Evolutionary conservation across 2,113 vertebrate species (phyloP), one percentile per base, ranked within the genome.

Genomic region (Strigops habroptila): DNA sequence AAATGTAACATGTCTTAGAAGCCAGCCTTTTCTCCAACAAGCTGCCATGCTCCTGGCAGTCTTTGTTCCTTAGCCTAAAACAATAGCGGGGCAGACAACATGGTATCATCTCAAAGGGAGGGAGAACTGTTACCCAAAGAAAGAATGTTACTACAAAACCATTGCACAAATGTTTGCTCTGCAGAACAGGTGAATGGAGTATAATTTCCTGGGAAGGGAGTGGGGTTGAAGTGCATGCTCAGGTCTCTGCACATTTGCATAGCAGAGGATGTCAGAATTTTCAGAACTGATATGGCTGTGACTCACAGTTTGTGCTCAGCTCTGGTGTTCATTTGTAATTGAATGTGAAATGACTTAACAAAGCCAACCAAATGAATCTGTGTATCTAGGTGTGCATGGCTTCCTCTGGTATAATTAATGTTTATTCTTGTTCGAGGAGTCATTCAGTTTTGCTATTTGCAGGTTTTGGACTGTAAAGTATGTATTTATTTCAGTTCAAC

Each of bases 61-160:
- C n/a, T 41, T 37, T 46, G 19, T 69, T 65, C 37, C 30, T 59
- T 39, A 71, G 35, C 60, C n/a, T 82, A 5, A 83, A 83, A 12
- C 30, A 51, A 0, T 30, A 70, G 31, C 0, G 17, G 51, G 43
- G 28, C 39, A 67, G 52, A 60, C 18, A 59, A 33, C 6, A 3
- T 9, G n/a, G 1, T 25, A 14, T 6, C 9, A 7, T 16, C 10
- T 82, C 31, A 21, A 64, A 68, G 22, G 23, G 16, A 57, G 14
- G 22, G 14, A 76, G 43, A 49, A 28, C 31, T 59, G 2, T 48
- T 79, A 30, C 24, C 16, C 27, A 24, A 27, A 25, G 3, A 18
- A 41, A 51, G 41, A 68, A 8, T 4, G 10, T 55, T 60, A 5
- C 19, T 18, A 25, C 22, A 69, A 44, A 68, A 1, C 23, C 31